Evolutionary conservation across 2,113 vertebrate genomes (phyloP).

Genomic region (Stegastes partitus): DNA sequence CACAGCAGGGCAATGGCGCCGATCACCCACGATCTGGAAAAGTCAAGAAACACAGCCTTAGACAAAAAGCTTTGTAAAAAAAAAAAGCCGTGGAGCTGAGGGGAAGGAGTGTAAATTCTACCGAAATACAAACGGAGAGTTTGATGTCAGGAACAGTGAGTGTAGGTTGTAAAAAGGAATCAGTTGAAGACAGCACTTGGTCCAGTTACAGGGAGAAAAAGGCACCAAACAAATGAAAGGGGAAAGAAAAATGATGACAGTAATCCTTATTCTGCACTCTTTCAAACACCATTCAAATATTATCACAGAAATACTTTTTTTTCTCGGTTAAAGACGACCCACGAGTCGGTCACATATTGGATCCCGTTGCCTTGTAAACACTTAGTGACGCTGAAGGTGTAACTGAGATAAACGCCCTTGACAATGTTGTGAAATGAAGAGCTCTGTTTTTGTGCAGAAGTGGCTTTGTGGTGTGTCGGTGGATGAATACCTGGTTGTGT

Average conservation of each 20-base stretch:
- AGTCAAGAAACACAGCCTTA: neutral
- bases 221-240: constrained; percentile 39
- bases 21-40: constrained; percentile 93
- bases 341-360: constrained; percentile 20
- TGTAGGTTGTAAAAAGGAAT: too few species aligned
- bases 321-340: constrained; percentile 42
- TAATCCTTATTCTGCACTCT: neutral
- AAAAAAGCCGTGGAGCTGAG: neutral
- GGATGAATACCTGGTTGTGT: constrained; percentile 36
- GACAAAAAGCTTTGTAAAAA: too few species aligned
- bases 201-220: neutral
- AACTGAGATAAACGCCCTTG: constrained; percentile 42
- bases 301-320: constrained; percentile 10
- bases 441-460: constrained; percentile 12
- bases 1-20: constrained; percentile 97
- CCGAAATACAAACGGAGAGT: neutral
- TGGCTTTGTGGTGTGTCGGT: constrained; percentile 32
- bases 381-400: constrained; percentile 33
- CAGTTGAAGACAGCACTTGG: neutral
- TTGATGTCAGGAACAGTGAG: neutral
- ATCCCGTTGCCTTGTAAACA: constrained; percentile 44
- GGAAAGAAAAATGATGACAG: constrained; percentile 53
- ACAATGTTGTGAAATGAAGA: constrained; percentile 26
- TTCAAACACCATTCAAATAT: constrained; percentile 12
- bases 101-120: neutral